phyloP scores from a whole-genome alignment of 2,797 vertebrate genomes.

The Prunella strophiata region DNA sequence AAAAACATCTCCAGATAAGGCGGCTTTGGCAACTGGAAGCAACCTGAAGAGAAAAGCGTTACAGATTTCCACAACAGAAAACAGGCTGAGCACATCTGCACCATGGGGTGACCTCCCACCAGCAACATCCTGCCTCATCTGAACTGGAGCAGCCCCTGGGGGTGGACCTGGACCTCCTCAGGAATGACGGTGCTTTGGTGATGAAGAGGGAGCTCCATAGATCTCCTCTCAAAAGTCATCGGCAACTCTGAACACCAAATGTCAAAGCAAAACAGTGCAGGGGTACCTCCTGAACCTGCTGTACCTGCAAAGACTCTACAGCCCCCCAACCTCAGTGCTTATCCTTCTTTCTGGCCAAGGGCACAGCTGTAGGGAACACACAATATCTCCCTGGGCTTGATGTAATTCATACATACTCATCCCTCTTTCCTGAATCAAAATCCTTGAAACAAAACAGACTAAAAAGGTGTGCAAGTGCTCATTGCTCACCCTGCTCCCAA shows the following conservation, averaged over 20 bases:
- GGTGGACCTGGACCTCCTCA: background rate
- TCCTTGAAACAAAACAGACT: background rate
- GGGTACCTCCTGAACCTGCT: background rate
- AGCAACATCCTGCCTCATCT: rapidly evolving
- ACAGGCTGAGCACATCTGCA: background rate
- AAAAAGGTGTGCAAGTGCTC: rapidly evolving
- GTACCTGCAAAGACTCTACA: background rate
- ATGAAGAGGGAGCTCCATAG: background rate
- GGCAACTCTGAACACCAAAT: background rate
- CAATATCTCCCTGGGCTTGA: rapidly evolving
- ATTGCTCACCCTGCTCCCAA: background rate
- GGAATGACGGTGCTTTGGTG: background rate
- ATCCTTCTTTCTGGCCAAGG: background rate
- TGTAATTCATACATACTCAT: background rate
- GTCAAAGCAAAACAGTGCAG: background rate
- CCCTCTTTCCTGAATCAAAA: background rate
- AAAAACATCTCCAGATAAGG: background rate
- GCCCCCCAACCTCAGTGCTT: background rate
- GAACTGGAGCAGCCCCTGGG: background rate
- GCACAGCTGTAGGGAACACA: background rate
- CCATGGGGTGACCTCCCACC: rapidly evolving
- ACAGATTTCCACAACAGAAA: background rate
- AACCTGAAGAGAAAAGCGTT: background rate
- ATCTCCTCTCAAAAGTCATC: background rate
- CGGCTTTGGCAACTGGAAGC: background rate